Evolutionary conservation across 2,113 vertebrate species (phyloP), one percentile per base, ranked within the genome.

Genomic region (Leucopsar rothschildi): DNA sequence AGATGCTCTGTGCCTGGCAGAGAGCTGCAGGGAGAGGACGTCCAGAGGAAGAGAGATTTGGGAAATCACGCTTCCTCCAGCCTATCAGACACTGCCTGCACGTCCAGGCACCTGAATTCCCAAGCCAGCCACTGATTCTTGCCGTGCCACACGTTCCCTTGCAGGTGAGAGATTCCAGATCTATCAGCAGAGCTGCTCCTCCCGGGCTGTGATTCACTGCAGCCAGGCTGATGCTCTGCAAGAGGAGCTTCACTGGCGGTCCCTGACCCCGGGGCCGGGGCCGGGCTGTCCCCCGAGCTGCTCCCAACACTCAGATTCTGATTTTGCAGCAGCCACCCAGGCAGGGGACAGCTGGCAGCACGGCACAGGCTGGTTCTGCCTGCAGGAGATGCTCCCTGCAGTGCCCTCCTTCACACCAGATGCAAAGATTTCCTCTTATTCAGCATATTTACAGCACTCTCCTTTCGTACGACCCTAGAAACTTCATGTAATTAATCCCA

Each of bases 221-320:
- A 35, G 57, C 53, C 2, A 3, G 35, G 60, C 56, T 53, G 59
- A 7, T 2, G 2, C 59, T 39, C 2, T 8, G 55, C 49, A 3
- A 37, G 33, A 53, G 42, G 55, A 5, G 1, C 39, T 50, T 24
- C 73, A 2, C 0, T 1, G 12, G 0, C 11, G 0, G 5, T 31
- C 27, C 72, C 68, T 7, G 21, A 44, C 64, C 65, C 77, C 24
- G 2, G n/a, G 27, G 44, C 39, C 6, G 12, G 29, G 11, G n/a
- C 55, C 52, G 45, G 0, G 23, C 31, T 15, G 53, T 20, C 17
- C 70, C 61, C 64, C 0, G 0, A 28, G 45, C 84, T 45, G 47
- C 61, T 44, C 57, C 42, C 7, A 49, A 18, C 27, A 9, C 23
- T 3, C 6, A 22, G 14, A 29, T 0, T 2, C 39, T 0, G 19